phyloP scores from a whole-genome alignment of 2,113 vertebrate species.

The Passer montanus region DNA sequence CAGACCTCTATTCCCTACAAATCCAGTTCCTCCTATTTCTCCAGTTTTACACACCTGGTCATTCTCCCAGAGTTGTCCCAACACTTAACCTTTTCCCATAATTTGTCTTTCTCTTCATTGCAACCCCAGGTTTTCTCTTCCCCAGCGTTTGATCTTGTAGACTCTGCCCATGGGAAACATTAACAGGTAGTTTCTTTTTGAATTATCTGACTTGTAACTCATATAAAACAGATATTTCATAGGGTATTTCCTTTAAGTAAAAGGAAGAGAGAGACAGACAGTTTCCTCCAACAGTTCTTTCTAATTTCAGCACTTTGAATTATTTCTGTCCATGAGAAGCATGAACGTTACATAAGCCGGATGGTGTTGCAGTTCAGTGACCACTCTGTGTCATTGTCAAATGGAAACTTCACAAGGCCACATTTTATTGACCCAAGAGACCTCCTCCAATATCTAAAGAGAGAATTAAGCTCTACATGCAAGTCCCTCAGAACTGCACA shows the following conservation, averaged over 20 bases:
- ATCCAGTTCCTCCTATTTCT: neutral
- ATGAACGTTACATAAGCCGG: accelerated
- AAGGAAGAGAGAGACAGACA: neutral
- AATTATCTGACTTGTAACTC: neutral
- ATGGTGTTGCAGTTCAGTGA: neutral
- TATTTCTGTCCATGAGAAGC: neutral
- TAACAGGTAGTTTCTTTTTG: neutral
- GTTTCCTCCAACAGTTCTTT: neutral
- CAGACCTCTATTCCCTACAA: neutral
- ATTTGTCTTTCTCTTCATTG: neutral
- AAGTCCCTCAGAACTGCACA: neutral
- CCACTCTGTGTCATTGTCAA: neutral
- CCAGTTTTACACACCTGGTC: neutral
- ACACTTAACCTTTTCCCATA: neutral
- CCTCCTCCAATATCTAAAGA: neutral
- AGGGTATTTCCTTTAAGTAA: neutral
- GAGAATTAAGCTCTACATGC: neutral
- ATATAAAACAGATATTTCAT: neutral
- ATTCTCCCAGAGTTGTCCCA: neutral
- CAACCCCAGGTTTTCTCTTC: neutral
- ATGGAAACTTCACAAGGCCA: neutral
- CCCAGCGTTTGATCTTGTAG: neutral
- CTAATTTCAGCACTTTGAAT: neutral
- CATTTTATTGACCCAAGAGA: neutral
- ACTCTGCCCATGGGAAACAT: neutral